Evolutionary conservation across 2,888 invertebrate species (phyloP), one percentile per base, ranked within the genome.

Genomic region (Acrocyrtus sp.): DNA sequence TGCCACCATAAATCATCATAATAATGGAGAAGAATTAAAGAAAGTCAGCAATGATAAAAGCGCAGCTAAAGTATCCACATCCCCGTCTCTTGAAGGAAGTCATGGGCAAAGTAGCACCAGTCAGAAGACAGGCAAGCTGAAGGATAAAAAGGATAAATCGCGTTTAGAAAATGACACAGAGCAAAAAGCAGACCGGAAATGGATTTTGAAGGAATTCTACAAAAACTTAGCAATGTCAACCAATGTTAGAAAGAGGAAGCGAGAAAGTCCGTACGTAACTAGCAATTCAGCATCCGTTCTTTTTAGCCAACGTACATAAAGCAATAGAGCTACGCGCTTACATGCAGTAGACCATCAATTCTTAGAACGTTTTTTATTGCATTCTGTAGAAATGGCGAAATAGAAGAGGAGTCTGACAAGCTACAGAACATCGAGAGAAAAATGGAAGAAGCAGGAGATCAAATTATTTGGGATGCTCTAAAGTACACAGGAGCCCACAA

Each of bases 401-500:
- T 15, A 5, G 45, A 61, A 2, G 45, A 62, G n/a, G 67, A 73
- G 24, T 41, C 65, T 3, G 75, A 79, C 22, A 72, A 77, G 24
- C 83, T 92, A 50, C 89, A 90, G 51, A 90, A 89, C 79, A 90
- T 92, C 86, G 92, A 92, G 79, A 87, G 88, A 56, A 91, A 91
- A 83, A 83, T 94, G 77, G 90, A 89, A 82, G 89, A 88, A 58
- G 90, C 93, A 84, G 93, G 93, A 83, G 92, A 92, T 75, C 83
- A 90, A 47, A 91, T 94, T 67, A 89, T 94, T 24, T 91, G 92
- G 77, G 92, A 93, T 83, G 91, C 92, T 27, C 85, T 93, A 57
- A 92, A 91, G 83, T 90, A 89, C 80, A 90, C 91, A 0, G 91
- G 91, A 3, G 88, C 90, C 5, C 90, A 91, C 58, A 91, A 91